Evolutionary conservation across 2,888 invertebrate species (phyloP), one percentile per base, ranked within the genome.

Genomic region (Blastobasis lacticolella): DNA sequence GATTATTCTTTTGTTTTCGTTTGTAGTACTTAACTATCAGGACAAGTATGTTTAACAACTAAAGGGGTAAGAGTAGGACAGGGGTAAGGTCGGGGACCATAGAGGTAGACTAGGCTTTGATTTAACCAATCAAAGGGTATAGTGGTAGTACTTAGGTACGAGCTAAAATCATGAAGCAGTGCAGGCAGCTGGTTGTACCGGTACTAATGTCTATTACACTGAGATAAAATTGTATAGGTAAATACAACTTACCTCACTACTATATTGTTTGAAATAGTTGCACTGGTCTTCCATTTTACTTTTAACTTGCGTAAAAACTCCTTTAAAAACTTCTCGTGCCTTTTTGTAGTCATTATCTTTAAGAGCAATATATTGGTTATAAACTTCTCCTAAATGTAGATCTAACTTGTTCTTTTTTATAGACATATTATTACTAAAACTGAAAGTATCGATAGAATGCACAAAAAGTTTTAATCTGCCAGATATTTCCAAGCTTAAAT

Each of bases 261-360:
- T 74, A 54, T 83, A 84, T 56, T 72, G 77, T 36, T 62, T 63
- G 50, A 80, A 85, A 51, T 71, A 85, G 52, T 77, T 81, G 59
- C 83, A 81, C 41, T 81, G 71, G 48, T 81, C 78, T 2, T 73
- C 74, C 82, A 86, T 83, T 48, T 77, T 79, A 51, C 68, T 63
- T 52, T 78, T 83, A 38, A 85, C 71, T 55, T 76, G 73, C 4
- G 78, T 72, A 53, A 84, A 84, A 2, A 83, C 83, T 56, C 66
- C 67, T 49, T 76, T 78, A 57, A 85, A 85, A 0, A 85, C 78
- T 40, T 78, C 77, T 56, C 80, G 81, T 0, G 80, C 67, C 46
- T 58, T 68, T 48, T 74, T 76, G 37, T 72, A 69, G 55, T 82
- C 81, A 1, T 78, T 72, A 60, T 83, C 78, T 58, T 82, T 78